Percentiles rank a stretch among this genome's conserved stretches.
Evolutionary conservation across 2,113 vertebrate species (phyloP).

Genomic region (Guaruba guarouba): DNA sequence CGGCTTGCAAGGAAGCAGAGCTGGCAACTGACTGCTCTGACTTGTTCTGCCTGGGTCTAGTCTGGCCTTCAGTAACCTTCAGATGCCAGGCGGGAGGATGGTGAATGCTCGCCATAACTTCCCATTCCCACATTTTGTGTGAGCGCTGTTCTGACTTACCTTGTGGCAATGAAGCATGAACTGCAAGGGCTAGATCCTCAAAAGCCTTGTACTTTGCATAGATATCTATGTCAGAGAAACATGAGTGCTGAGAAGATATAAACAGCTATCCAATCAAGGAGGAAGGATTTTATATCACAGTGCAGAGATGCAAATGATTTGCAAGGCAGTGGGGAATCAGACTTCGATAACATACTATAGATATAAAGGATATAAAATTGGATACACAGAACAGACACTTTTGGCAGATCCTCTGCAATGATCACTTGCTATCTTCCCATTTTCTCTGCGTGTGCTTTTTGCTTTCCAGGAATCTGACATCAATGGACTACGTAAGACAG

Average conservation of each 20-base stretch:
- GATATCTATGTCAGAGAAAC: slow-evolving; percentile 27
- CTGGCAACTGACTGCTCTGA: neutral
- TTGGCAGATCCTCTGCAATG: neutral
- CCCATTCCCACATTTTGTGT: slow-evolving; percentile 28
- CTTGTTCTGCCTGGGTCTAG: neutral
- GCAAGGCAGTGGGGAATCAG: neutral
- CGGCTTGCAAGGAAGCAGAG: fast-evolving
- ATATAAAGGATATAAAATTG: neutral
- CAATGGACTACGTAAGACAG: neutral
- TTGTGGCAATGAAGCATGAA: slow-evolving; percentile 29
- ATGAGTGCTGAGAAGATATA: slow-evolving; percentile 18
- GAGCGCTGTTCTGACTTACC: slow-evolving; percentile 11
- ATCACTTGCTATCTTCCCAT: neutral
- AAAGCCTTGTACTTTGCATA: slow-evolving; percentile 52
- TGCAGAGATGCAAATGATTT: slow-evolving; percentile 34
- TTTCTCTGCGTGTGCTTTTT: neutral
- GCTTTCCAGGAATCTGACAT: neutral
- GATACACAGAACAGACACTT: neutral
- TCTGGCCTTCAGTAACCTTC: neutral
- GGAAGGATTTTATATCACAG: slow-evolving; percentile 38
- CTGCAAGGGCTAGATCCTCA: neutral
- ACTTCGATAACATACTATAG: neutral
- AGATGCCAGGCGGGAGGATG: neutral
- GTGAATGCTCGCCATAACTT: neutral
- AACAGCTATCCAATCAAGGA: slow-evolving; percentile 29